phyloP scores from a whole-genome alignment of 2,113 vertebrate genomes.

The Amphiprion ocellaris region DNA sequence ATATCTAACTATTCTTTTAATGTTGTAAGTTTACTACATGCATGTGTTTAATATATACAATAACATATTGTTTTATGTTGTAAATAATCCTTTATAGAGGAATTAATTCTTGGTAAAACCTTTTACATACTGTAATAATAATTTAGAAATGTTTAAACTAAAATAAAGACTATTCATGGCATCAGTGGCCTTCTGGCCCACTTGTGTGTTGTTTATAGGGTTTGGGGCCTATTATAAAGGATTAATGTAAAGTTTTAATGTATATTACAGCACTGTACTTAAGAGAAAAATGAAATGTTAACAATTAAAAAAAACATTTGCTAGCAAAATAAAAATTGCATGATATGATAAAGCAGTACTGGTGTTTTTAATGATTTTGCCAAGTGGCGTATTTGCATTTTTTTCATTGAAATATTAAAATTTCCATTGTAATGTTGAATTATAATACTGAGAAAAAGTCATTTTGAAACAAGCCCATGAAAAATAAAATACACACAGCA shows the following conservation, averaged over 20 bases:
- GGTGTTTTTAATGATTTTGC: too few species aligned
- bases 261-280: constrained; percentile 1
- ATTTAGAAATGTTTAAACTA: not conserved
- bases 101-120: not conserved
- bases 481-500: too few species aligned
- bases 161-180: not conserved
- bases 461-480: too few species aligned
- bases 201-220: too few species aligned
- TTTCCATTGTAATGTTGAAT: too few species aligned
- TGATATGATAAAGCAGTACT: too few species aligned
- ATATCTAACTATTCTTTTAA: not conserved
- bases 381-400: too few species aligned
- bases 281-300: not conserved
- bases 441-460: too few species aligned
- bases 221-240: not conserved
- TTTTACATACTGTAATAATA: not conserved
- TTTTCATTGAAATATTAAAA: too few species aligned
- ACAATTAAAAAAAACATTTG: too few species aligned
- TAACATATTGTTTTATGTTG: constrained; percentile 10
- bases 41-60: not conserved
- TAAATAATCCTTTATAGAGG: not conserved
- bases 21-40: not conserved
- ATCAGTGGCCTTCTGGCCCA: not conserved
- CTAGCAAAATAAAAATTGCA: too few species aligned
- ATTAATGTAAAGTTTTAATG: not conserved